phyloP scores from a whole-genome alignment of 2,113 vertebrate genomes.

The Dromiciops gliroides region DNA sequence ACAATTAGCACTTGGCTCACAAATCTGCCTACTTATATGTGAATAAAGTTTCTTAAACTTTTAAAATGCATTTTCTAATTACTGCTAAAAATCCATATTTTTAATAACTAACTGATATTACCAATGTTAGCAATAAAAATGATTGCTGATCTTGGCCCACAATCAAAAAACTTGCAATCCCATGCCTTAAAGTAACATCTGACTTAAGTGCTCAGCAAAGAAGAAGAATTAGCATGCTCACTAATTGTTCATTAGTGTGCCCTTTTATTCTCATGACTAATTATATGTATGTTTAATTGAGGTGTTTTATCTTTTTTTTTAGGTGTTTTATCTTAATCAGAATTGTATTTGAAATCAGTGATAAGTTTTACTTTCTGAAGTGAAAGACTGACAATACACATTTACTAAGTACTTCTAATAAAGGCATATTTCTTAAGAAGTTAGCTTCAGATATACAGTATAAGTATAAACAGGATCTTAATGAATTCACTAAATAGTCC shows the following conservation, averaged over 20 bases:
- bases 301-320: slow-evolving; percentile 36
- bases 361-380: slow-evolving; percentile 45
- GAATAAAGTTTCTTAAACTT: not conserved
- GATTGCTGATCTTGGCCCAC: not conserved
- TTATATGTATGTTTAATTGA: not conserved
- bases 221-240: not conserved
- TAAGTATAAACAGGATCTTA: slow-evolving; percentile 44
- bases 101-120: not conserved
- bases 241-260: not conserved
- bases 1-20: not conserved
- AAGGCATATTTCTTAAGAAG: slow-evolving; percentile 12
- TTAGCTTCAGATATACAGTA: not conserved
- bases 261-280: slow-evolving; percentile 30
- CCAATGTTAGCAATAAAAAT: not conserved
- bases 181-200: not conserved
- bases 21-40: not conserved
- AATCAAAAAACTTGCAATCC: not conserved
- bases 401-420: slow-evolving; percentile 9
- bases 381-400: not conserved
- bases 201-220: not conserved
- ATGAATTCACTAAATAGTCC: slow-evolving; percentile 6
- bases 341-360: slow-evolving; percentile 41
- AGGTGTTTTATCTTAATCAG: slow-evolving; percentile 24
- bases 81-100: not conserved
- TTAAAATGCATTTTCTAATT: not conserved